Conservation (phyloP, 2,797 vertebrate genomes). For the Sebastes diploproa region DNA sequence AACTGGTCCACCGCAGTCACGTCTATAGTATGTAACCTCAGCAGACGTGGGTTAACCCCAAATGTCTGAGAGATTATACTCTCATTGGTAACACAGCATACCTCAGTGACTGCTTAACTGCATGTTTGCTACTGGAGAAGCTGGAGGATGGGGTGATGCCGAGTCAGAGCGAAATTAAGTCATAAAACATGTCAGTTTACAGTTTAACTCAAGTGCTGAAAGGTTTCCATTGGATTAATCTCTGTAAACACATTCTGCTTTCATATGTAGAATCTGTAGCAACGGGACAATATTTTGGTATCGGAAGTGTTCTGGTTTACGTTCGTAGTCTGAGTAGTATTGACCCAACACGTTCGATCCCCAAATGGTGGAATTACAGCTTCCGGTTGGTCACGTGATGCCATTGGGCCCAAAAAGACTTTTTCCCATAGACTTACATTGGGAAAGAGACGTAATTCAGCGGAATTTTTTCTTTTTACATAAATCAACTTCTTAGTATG, state of each 20-base stretch:
- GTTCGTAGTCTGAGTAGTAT: too few species aligned
- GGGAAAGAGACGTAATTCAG: too few species aligned
- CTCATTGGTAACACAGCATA: constrained; percentile 40
- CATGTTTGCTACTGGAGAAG: constrained; percentile 37
- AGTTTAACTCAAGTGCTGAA: not conserved
- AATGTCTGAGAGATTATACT: constrained; percentile 41
- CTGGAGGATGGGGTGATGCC: constrained; percentile 1
- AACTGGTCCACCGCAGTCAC: constrained; percentile 49
- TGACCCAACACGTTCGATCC: too few species aligned
- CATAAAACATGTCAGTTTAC: constrained; percentile 6
- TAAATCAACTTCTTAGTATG: too few species aligned
- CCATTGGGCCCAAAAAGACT: too few species aligned
- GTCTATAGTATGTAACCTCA: constrained; percentile 58
- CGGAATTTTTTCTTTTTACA: fast-evolving
- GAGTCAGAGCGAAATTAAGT: constrained; percentile 1
- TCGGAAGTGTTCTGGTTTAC: too few species aligned
- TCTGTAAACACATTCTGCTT: not conserved
- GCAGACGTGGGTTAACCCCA: constrained; percentile 57
- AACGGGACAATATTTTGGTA: too few species aligned
- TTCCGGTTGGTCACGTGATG: too few species aligned
- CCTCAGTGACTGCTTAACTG: constrained; percentile 37
- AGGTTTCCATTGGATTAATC: not conserved
- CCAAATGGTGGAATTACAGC: too few species aligned
- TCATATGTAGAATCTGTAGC: not conserved
- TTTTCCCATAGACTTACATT: too few species aligned